Conservation (phyloP, 1,140 invertebrate genomes). For the Apis cerana region DNA sequence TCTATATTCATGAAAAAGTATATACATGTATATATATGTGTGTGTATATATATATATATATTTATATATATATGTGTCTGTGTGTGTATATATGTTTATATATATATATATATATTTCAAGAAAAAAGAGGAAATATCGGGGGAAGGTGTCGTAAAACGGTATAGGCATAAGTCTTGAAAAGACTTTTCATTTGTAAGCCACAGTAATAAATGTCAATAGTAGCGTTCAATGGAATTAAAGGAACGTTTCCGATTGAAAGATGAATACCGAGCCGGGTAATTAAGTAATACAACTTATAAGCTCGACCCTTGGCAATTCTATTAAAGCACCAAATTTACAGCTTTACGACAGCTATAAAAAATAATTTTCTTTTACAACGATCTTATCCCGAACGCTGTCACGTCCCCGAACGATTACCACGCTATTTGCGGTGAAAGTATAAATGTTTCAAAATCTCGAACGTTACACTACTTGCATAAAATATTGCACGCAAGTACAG, state of each 20-base stretch:
- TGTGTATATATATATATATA: not conserved
- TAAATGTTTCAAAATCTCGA: not conserved
- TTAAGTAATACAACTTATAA: conserved; percentile 38
- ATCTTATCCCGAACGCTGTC: conserved; percentile 25
- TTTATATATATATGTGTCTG: not conserved
- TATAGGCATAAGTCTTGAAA: not conserved
- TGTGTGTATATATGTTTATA: no score
- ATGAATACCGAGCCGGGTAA: not conserved
- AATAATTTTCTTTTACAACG: conserved; percentile 58
- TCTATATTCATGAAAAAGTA: conserved; percentile 26
- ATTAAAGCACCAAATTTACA: conserved; percentile 48
- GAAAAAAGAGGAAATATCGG: not conserved
- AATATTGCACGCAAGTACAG: no score
- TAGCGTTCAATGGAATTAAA: not conserved
- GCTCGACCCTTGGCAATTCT: not conserved
- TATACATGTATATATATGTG: not conserved
- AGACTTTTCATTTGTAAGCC: not conserved
- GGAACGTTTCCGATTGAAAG: conserved; percentile 27
- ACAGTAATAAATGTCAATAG: conserved; percentile 12
- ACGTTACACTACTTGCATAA: not conserved
- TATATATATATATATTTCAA: no score
- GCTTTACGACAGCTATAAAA: conserved; percentile 55
- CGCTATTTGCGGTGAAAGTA: not conserved
- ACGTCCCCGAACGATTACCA: conserved; percentile 7
- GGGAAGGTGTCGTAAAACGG: conserved; percentile 27